Evolutionary conservation across 1,140 invertebrate genomes (phyloP), one percentile per base, ranked within the genome.

Genomic region (Trichonephila clavipes): DNA sequence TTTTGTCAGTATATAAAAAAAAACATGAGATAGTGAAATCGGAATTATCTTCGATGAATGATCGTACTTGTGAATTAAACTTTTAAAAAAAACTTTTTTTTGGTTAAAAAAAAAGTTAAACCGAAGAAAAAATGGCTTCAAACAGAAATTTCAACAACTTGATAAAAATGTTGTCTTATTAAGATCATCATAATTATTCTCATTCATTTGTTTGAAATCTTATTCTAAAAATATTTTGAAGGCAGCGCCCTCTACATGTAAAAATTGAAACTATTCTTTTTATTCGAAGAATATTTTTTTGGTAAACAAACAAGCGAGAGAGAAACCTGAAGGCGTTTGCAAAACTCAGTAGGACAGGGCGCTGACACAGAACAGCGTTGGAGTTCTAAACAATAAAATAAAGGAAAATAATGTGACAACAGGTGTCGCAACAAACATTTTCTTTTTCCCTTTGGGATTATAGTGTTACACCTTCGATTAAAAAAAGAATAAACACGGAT

Each of bases 401-500:
- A 18, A 77, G 72, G 72, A 19, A 77, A 77, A 77, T 77, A 77
- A 40, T 40, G 28, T 77, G 24, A 77, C 72, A 28, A 40, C 10
- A 77, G 28, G 28, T 77, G 72, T 40, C 34, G 28, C 40, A 34
- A 77, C 10, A 77, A 77, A 77, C 72, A 18, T 77, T 77, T 77
- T 40, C 51, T 77, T 34, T 28, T 28, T 40, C 69, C 18, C 72
- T 77, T 14, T 77, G 72, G 72, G 72, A 77, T 18, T 19, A 40
- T 12, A 77, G 12, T 12, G 72, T 77, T 77, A 77, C 72, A 77
- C 72, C 72, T 77, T 34, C 72, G 34, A 77, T 77, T 77, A 77
- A 28, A 77, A 51, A 77, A 77, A 34, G 72, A 77, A 77, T 77
- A 77, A 19, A 77, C 72, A 40, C 72, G 72, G 72, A 77, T 77